Evolutionary conservation across 2,888 invertebrate genomes (phyloP).

Genomic region (Gnatocerus cornutus): DNA sequence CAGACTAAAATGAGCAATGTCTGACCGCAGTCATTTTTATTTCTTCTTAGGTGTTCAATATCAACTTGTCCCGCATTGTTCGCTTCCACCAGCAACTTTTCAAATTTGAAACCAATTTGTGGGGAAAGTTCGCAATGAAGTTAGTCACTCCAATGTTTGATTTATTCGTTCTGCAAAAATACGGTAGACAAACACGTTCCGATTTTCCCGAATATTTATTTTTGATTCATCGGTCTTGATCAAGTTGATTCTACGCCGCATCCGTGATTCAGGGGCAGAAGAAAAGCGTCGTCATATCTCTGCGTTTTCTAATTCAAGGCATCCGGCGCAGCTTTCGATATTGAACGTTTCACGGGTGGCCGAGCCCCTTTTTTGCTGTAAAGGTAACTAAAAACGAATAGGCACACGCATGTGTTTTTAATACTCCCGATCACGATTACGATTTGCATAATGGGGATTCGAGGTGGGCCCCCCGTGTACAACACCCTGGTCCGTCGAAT

Average conservation of each 20-base stretch:
- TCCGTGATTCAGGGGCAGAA: constrained; percentile 20
- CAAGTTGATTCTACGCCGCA: constrained; percentile 28
- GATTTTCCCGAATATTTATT: constrained; percentile 22
- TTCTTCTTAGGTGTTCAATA: background rate
- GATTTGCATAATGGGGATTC: constrained; percentile 58
- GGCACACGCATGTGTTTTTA: constrained; percentile 60
- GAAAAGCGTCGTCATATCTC: constrained; percentile 40
- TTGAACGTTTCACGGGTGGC: constrained; percentile 46
- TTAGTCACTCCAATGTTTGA: constrained; percentile 21
- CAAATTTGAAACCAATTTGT: constrained; percentile 20
- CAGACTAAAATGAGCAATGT: background rate
- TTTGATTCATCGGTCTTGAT: constrained; percentile 31
- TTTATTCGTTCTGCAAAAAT: constrained; percentile 14
- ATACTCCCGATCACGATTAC: constrained; percentile 58
- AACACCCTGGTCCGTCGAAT: constrained; percentile 53
- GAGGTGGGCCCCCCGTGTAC: constrained; percentile 38
- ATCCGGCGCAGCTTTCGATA: constrained; percentile 47
- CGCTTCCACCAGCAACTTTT: constrained; percentile 9
- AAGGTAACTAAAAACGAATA: constrained; percentile 58
- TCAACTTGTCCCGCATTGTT: background rate
- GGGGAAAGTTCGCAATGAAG: constrained; percentile 19
- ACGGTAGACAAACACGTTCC: constrained; percentile 17
- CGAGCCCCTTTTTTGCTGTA: constrained; percentile 42
- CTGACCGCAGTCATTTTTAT: background rate
- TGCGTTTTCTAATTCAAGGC: constrained; percentile 46